Base-by-base conservation (phyloP, 2,888 invertebrate species). In the Apotomis betuletana region DNA sequence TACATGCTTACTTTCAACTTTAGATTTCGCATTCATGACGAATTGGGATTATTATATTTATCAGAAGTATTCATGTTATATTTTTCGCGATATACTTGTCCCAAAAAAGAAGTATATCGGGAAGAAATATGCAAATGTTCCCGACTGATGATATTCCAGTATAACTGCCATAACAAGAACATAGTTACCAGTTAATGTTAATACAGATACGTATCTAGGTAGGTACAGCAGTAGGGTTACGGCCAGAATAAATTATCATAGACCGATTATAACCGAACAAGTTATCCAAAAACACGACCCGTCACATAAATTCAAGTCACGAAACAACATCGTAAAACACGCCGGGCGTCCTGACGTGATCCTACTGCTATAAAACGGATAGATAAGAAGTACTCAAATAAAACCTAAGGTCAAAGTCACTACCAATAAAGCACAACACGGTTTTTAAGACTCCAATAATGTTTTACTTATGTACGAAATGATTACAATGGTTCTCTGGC, bases 291-390 rank as follows among this genome's bases (percentile, higher is more conserved):
- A 63, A 72, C 72, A 58, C 58, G 67, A 72, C 51, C 64, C 51
- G 46, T 15, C 71, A 52, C 62, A 72, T 72, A 68, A 72, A 72
- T 72, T 72, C 72, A 10, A 68, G 72, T 72, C 72, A 72, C 72
- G 72, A 54, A 51, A 51, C 67, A 9, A 59, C 63, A 49, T 72
- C 72, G 63, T 72, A 72, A 72, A 72, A 63, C 52, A 72, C 15
- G 68, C n/a, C 46, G 46, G 52, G 49, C 59, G 55, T 68, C 67
- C 61, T 59, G 68, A 58, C 67, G 58, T 58, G 70, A 70, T 68
- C 63, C 67, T 67, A 67, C 55, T 51, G 46, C 72, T 54, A 72
- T 72, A 58, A 72, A 72, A 68, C 52, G 13, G 67, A 63, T 72
- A 67, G 72, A 68, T 63, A 68, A 59, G 62, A 63, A 68, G 51